A percentile compares a stretch with the other conserved stretches of the same genome.
Conservation (phyloP, 2,113 vertebrate species). For the Pithys albifrons region DNA sequence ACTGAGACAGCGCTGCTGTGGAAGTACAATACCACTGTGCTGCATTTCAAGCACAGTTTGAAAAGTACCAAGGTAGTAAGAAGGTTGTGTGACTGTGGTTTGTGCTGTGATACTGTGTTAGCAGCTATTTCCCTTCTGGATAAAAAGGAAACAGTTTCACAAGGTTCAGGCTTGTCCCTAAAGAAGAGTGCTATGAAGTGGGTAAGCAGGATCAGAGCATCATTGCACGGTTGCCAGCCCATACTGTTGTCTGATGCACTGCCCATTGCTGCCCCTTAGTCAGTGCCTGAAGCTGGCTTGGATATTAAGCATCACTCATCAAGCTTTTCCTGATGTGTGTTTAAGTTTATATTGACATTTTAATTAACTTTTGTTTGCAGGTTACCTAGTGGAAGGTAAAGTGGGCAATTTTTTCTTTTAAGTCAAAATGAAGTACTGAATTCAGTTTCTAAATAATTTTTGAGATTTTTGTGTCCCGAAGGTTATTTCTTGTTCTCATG, state of each 20-base stretch:
- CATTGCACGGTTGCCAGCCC: neutral
- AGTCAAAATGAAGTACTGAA: neutral
- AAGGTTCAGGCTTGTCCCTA: neutral
- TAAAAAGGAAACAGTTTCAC: neutral
- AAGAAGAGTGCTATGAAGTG: neutral
- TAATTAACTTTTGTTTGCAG: neutral
- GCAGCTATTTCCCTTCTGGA: neutral
- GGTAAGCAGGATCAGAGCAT: neutral
- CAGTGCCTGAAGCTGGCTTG: neutral
- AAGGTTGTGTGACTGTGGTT: neutral
- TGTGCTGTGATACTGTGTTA: fast-evolving
- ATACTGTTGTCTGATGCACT: neutral
- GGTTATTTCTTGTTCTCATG: neutral
- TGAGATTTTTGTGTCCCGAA: neutral
- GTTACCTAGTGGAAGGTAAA: neutral
- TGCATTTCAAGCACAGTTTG: neutral
- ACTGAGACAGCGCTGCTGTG: neutral
- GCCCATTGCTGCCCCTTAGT: neutral
- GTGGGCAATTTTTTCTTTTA: neutral
- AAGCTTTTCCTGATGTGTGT: neutral
- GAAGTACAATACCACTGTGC: neutral
- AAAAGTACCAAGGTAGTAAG: neutral
- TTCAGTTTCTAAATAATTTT: neutral
- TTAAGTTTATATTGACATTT: neutral
- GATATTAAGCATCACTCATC: neutral